Evolutionary conservation across 1,140 invertebrate genomes (phyloP).

Genomic region (Brachionus rotundiformis): DNA sequence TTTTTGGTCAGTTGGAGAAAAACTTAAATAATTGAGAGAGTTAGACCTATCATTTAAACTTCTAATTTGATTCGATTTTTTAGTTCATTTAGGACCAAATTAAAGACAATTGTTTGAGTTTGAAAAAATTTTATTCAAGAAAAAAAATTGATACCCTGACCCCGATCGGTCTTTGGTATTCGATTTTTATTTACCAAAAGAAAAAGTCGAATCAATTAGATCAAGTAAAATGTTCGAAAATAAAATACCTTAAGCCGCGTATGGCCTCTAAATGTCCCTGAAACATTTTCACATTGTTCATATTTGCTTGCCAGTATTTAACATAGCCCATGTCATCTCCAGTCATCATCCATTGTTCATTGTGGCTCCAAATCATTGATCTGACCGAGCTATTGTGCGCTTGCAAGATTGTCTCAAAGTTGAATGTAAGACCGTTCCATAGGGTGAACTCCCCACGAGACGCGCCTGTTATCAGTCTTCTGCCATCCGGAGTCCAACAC

Average conservation of each 20-base stretch:
- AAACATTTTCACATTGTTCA: constrained; percentile 99
- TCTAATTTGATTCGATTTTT: constrained; percentile 60
- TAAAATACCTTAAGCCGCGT: constrained; percentile 83
- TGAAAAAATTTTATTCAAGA: constrained; percentile 14
- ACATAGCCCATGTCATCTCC: constrained; percentile 97
- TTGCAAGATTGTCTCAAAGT: constrained; percentile 99
- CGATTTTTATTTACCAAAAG: constrained; percentile 7
- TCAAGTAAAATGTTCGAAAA: constrained; percentile 29
- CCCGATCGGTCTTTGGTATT: neutral
- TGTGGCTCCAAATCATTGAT: constrained; percentile 99
- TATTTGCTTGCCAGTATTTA: constrained; percentile 99
- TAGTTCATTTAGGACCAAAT: constrained; percentile 46
- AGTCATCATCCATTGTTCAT: constrained; percentile 99
- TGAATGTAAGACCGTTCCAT: constrained; percentile 99
- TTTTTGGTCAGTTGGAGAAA: constrained; percentile 96
- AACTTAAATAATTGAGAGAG: constrained; percentile 72
- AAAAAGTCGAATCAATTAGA: constrained; percentile 49
- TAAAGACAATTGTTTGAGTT: constrained; percentile 53
- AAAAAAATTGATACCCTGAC: constrained; percentile 25
- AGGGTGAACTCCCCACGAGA: constrained; percentile 98
- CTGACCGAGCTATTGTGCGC: constrained; percentile 95
- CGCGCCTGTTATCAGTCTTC: constrained; percentile 92
- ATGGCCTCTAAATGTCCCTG: constrained; percentile 99
- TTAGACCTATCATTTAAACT: constrained; percentile 46
- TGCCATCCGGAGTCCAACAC: constrained; percentile 97